A percentile compares a stretch with the other conserved stretches of the same genome.
Conservation (phyloP, 2,888 invertebrate genomes). For the Graphium colonna region DNA sequence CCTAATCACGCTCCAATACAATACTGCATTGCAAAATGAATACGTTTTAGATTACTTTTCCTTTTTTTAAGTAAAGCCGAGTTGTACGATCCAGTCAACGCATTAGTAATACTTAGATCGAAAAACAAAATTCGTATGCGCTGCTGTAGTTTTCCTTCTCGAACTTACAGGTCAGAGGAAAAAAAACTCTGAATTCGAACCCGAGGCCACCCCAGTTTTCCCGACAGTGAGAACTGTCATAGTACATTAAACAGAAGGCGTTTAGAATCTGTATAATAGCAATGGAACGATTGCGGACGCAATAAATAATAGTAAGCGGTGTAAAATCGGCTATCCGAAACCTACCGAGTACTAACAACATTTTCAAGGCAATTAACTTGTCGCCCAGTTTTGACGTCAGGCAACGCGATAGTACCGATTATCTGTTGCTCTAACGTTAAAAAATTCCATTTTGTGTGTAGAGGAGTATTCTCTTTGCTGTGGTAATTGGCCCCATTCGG, state of each 20-base stretch:
- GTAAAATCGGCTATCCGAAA: background rate
- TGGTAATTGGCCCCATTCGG: constrained; percentile 59
- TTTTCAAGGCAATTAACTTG: background rate
- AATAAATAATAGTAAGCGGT: background rate
- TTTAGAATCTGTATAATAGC: background rate
- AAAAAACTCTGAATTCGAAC: background rate
- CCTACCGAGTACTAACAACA: background rate
- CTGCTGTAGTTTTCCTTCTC: background rate
- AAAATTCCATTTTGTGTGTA: constrained; percentile 21
- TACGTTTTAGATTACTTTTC: background rate
- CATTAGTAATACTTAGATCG: background rate
- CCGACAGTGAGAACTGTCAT: background rate
- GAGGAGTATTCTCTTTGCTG: constrained; percentile 20
- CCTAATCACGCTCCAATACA: constrained; percentile 35
- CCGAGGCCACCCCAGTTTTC: constrained; percentile 1
- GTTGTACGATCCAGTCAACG: constrained; percentile 1
- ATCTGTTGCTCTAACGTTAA: background rate
- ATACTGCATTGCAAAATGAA: background rate
- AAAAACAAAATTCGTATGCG: background rate
- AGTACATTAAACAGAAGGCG: background rate
- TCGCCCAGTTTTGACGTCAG: background rate
- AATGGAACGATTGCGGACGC: background rate
- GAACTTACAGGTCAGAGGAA: constrained; percentile 6
- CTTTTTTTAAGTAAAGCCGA: too few relatives aligned
- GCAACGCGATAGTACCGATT: background rate